These are phyloP conservation scores for Pocillopora grandis DNA, from an alignment of 92 coral and sea anemone genomes.

Conservation along the genomic window DNA sequence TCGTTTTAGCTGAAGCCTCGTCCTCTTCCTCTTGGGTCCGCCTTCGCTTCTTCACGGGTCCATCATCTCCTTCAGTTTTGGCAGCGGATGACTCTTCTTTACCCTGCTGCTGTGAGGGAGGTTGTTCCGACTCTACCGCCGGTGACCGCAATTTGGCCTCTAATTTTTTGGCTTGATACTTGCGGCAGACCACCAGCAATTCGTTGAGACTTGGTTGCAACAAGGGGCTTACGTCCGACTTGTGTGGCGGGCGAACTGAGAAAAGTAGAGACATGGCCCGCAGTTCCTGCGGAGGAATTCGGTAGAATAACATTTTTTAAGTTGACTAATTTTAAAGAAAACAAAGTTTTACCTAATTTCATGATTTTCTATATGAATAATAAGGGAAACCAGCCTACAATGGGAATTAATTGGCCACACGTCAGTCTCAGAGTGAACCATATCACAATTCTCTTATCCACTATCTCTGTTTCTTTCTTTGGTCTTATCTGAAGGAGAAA, in stretches of 20 bases:
- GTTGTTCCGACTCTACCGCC: constrained; percentile 13
- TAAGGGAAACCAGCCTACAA: too few species aligned
- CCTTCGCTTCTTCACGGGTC: constrained; percentile 13
- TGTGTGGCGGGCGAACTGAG: constrained; percentile 79
- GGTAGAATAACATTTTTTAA: too few species aligned
- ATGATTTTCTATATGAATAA: too few species aligned
- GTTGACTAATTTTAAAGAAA: too few species aligned
- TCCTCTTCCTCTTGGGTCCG: constrained; percentile 50
- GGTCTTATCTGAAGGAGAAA: too few species aligned
- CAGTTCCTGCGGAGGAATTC: constrained; percentile 57
- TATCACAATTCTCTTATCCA: too few species aligned
- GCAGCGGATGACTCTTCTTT: constrained; percentile 34
- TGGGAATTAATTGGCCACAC: too few species aligned
- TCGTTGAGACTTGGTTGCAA: constrained; percentile 80
- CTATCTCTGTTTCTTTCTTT: too few species aligned
- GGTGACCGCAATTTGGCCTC: constrained; percentile 34
- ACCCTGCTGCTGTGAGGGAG: constrained; percentile 26
- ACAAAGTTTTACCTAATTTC: too few species aligned
- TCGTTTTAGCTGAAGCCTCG: constrained; percentile 11
- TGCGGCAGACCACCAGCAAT: constrained; percentile 70
- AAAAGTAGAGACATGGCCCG: constrained; percentile 81
- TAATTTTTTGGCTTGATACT: constrained; percentile 66
- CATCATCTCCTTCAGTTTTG: constrained; percentile 6
- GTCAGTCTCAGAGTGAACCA: too few species aligned
- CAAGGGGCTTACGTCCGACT: constrained; percentile 74